phyloP scores from a whole-genome alignment of 2,888 invertebrate species.

The Pemphredon lugubris region DNA sequence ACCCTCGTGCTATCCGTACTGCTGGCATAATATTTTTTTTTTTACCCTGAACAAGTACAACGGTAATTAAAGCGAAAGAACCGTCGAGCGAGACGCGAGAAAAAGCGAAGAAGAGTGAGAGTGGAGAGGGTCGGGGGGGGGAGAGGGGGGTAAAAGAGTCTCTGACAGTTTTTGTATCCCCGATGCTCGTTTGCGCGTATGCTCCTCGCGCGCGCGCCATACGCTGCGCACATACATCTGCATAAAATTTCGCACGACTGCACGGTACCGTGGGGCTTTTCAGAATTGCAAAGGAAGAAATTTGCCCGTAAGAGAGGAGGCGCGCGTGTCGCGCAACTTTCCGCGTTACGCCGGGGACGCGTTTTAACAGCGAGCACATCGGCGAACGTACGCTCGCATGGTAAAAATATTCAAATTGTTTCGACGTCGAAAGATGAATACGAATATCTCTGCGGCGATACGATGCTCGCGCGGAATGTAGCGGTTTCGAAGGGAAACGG shows the following conservation, averaged over 20 bases:
- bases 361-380: not conserved
- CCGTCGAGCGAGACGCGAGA: too few species aligned
- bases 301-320: conserved; percentile 4
- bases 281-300: conserved; percentile 9
- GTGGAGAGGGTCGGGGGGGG: too few species aligned
- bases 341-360: not conserved
- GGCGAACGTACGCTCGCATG: not conserved
- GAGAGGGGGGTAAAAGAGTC: too few species aligned
- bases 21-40: too few species aligned
- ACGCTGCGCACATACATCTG: conserved; percentile 17
- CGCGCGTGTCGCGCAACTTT: not conserved
- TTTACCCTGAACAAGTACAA: too few species aligned
- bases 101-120: too few species aligned
- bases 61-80: too few species aligned
- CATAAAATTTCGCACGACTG: conserved; percentile 11
- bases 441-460: conserved; percentile 12
- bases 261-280: not conserved
- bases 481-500: not conserved
- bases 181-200: too few species aligned
- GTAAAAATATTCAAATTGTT: conserved; percentile 37
- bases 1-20: too few species aligned
- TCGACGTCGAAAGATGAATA: conserved; percentile 16
- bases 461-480: too few species aligned
- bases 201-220: conserved; percentile 22
- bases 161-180: too few species aligned